Base-by-base conservation (phyloP, 2,113 vertebrate species). In the Phylloscopus trochilus region DNA sequence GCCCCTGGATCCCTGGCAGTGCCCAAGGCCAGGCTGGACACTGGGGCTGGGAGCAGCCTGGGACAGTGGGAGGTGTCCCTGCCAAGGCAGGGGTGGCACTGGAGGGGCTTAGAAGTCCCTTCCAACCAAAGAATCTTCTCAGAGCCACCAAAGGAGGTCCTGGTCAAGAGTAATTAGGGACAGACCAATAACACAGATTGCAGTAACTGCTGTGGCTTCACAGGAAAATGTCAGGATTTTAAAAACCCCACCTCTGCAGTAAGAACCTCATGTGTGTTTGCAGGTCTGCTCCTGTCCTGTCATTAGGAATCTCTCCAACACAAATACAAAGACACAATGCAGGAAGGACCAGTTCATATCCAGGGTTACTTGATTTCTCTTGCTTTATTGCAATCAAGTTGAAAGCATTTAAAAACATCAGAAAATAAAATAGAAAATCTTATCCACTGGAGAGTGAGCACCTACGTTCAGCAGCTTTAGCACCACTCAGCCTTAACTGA, bases 101-200 rank as follows among this genome's bases (percentile, higher is more conserved):
- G 20, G 53, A 0, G 47, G 60, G 5, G 6, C 0, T 83, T 63
- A 11, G 0, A 55, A 7, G 41, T 76, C 15, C 10, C 7, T 69
- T 9, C n/a, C 87, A 55, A 63, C 5, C 49, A 49, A 62, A 31
- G 22, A 62, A 7, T 31, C 69, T 87, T 51, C 35, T 47, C 11
- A 87, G 26, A 87, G 51, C 23, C 8, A 62, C 21, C 26, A 75
- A 47, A 80, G 15, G 7, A 53, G 26, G 18, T 27, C 20, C n/a
- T 67, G 37, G 23, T 8, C 33, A 49, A 70, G 31, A 85, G 9
- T 8, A 81, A 72, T 21, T 46, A 75, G 21, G 31, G 46, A 60
- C 82, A 41, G 15, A 44, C 8, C 20, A 46, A 30, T 10, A 72
- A 26, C 24, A 28, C 7, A 35, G 44, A 62, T 9, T 66, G 37